Evolutionary conservation across 1,140 invertebrate genomes (phyloP), one percentile per base, ranked within the genome.

Genomic region (Heliconius congener): DNA sequence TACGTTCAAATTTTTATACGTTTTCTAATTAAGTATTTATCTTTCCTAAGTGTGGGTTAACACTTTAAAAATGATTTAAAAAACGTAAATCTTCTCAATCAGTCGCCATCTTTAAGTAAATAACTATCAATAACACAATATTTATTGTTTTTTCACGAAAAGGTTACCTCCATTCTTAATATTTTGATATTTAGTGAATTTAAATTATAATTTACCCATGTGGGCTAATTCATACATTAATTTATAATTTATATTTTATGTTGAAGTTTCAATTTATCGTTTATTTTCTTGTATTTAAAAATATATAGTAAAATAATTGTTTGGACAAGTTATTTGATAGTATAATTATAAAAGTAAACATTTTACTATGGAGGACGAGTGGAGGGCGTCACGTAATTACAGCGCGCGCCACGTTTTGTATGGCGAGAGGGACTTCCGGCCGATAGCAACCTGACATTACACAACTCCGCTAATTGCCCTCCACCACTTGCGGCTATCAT

Each of bases 401-500:
- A 74, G 52, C 5, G 52, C 57, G 3, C n/a, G 55, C n/a, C 18
- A 23, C n/a, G 55, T 57, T 55, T 9, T 57, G 55, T 57, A n/a
- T 23, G 19, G 55, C 23, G 8, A n/a, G 55, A 57, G 55, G 55
- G 73, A 76, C 74, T 66, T 76, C 74, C 57, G 57, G 55, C 37
- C 37, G 74, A 76, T 66, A 66, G 60, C 16, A 76, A 76, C 66
- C 75, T 52, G 60, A 71, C 75, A 76, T 76, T 76, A 76, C 66
- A 76, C 75, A 71, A 76, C 75, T n/a, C 75, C 34, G 70, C 46
- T 76, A 76, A 76, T 76, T 76, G 42, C 75, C 75, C 55, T 39
- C 30, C 18, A 71, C 71, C 60, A 71, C 57, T 71, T 27, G 74
- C 57, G 30, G 6, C 75, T 71, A 71, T 71, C 75, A 70, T 71